Base-by-base conservation (phyloP, 92 coral and sea anemone genomes). In the Porites lobata region DNA sequence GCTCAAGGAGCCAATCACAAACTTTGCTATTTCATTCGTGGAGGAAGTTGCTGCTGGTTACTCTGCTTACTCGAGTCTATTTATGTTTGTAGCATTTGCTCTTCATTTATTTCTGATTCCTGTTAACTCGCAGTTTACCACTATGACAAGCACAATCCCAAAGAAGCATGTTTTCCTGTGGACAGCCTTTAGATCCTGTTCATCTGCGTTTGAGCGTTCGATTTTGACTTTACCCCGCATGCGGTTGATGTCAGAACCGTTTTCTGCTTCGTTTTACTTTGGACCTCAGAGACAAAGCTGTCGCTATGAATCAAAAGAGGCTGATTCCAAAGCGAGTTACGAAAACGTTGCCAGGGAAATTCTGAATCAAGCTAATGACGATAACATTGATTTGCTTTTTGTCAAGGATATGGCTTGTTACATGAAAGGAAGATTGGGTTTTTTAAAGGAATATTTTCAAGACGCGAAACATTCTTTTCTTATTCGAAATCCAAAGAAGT, bases 371-470 rank as follows among this genome's bases (percentile, higher is more conserved):
- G 79, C 80, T 9, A 87, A 86, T 9, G 76, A 85, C 13, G 92
- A 86, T 53, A 93, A 86, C 8, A 87, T 81, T 13, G 93, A 94
- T 1, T 68, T 89, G 26, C 69, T 94, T 21, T 83, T 94, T 81
- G 47, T 91, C 15, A 94, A 94, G 72, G 97, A 94, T 18, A 92
- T 94, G 93, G 97, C 94, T 1, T 94, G 75, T 63, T 86, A 80
- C 61, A 54, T 94, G 12, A 78, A 86, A 75, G 93, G 86, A 24
- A 85, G 80, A 67, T 82, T 77, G 10, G 86, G 90, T 9, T 65
- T 91, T 14, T 69, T 92, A 24, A 82, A 94, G 22, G 89, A 94
- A 56, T 81, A 82, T 26, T 87, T 89, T 20, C 64, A 69, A n/a
- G 92, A 88, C n/a, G 80, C 84, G 50, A 85, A 92, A 77, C 97